Conservation (phyloP, 1,140 invertebrate genomes). For the Ips nitidus region DNA sequence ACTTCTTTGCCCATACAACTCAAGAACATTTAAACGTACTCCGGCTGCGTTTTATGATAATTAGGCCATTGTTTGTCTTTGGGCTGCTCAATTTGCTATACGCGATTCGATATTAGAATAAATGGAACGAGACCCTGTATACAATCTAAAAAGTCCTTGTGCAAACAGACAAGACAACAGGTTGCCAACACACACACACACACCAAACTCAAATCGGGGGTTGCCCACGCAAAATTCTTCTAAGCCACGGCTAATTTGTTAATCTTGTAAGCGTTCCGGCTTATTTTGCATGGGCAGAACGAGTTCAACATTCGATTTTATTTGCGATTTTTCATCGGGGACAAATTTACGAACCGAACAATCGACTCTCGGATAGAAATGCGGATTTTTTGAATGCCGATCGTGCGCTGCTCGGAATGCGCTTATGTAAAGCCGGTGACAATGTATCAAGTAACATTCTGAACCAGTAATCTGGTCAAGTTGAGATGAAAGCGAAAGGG, state of each 20-base stretch:
- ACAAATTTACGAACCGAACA: constrained; percentile 1
- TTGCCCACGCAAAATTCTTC: constrained; percentile 29
- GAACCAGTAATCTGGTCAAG: no score
- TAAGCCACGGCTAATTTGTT: constrained; percentile 27
- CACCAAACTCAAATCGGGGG: constrained; percentile 17
- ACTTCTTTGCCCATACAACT: constrained; percentile 1
- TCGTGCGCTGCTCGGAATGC: background rate
- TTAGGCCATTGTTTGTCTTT: constrained; percentile 3
- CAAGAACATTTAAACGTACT: background rate
- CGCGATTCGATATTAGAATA: background rate
- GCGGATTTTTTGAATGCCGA: background rate
- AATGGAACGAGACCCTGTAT: constrained; percentile 6
- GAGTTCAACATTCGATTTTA: constrained; percentile 12
- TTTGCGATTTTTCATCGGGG: constrained; percentile 8
- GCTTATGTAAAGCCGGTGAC: no score
- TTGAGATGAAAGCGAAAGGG: no score
- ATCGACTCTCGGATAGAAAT: background rate
- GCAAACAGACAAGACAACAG: constrained; percentile 33
- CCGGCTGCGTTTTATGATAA: background rate
- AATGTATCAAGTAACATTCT: no score
- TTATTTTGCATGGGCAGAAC: constrained; percentile 28
- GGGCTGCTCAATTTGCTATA: background rate
- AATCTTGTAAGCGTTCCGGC: constrained; percentile 7
- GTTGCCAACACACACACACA: constrained; percentile 27
- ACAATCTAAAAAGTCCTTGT: constrained; percentile 28